Evolutionary conservation across 1,140 invertebrate species (phyloP).

Genomic region (Alviniconcha marisindica): DNA sequence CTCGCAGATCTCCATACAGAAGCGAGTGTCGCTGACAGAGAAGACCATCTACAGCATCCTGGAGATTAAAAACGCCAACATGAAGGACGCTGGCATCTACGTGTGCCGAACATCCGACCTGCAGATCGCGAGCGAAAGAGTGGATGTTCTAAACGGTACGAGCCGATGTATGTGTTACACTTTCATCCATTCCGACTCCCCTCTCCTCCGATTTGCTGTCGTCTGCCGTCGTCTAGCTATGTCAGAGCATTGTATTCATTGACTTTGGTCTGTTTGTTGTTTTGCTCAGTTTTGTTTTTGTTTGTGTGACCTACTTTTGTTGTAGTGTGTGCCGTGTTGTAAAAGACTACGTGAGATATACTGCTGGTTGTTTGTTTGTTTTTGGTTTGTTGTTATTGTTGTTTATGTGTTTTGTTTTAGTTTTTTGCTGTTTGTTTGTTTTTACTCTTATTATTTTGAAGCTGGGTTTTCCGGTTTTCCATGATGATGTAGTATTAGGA

Average conservation of each 20-base stretch:
- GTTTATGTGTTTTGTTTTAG: neutral
- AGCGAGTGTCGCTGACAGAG: constrained; percentile 52
- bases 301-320: neutral
- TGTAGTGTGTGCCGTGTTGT: no score
- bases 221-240: neutral
- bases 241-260: neutral
- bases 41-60: constrained; percentile 58
- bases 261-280: neutral
- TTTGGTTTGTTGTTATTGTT: neutral
- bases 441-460: neutral
- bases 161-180: constrained; percentile 41
- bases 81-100: constrained; percentile 61
- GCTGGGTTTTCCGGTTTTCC: no score
- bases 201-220: neutral
- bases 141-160: constrained; percentile 67
- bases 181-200: constrained; percentile 32
- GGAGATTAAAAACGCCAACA: constrained; percentile 54
- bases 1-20: constrained; percentile 51
- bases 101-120: constrained; percentile 62
- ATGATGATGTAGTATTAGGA: no score
- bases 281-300: neutral
- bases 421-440: neutral
- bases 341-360: no score
- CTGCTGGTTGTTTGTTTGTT: neutral
- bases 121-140: constrained; percentile 56